These are phyloP conservation scores for Aplysia californica DNA, from an alignment of 1,140 invertebrate genomes.

Conservation along the genomic window DNA sequence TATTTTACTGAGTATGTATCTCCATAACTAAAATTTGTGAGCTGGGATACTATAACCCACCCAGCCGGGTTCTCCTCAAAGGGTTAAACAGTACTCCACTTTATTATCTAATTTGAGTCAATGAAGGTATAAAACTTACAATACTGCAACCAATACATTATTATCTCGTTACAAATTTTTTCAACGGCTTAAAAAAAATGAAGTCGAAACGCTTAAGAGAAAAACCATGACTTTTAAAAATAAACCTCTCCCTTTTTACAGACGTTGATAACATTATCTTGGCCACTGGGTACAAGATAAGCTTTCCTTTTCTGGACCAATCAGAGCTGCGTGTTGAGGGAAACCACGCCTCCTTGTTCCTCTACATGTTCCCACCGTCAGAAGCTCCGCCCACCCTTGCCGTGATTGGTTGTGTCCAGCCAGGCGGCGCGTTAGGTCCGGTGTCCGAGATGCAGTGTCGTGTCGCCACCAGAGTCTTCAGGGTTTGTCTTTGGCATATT, in stretches of 20 bases:
- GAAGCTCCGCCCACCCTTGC: constrained; percentile 62
- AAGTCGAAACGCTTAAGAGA: no score
- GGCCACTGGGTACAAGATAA: constrained; percentile 57
- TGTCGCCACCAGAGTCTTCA: constrained; percentile 39
- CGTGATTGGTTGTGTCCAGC: constrained; percentile 71
- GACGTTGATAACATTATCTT: constrained; percentile 48
- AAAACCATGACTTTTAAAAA: not conserved
- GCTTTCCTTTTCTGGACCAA: constrained; percentile 56
- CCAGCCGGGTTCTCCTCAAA: no score
- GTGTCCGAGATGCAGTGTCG: constrained; percentile 58
- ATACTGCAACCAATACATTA: no score
- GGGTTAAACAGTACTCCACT: no score
- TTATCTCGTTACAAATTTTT: no score
- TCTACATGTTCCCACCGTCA: constrained; percentile 68
- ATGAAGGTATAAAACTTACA: no score
- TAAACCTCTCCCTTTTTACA: not conserved
- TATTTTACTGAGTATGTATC: no score
- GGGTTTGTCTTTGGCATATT: constrained; percentile 25
- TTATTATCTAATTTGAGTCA: no score
- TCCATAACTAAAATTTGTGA: no score
- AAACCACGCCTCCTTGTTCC: constrained; percentile 67
- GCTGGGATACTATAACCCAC: no score
- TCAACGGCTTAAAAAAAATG: no score
- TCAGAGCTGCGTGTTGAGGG: constrained; percentile 47
- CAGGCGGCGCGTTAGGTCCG: constrained; percentile 69